A percentile compares a stretch with the other conserved stretches of the same genome.
Conservation (phyloP, 2,888 invertebrate genomes). For the Pomacea canaliculata region DNA sequence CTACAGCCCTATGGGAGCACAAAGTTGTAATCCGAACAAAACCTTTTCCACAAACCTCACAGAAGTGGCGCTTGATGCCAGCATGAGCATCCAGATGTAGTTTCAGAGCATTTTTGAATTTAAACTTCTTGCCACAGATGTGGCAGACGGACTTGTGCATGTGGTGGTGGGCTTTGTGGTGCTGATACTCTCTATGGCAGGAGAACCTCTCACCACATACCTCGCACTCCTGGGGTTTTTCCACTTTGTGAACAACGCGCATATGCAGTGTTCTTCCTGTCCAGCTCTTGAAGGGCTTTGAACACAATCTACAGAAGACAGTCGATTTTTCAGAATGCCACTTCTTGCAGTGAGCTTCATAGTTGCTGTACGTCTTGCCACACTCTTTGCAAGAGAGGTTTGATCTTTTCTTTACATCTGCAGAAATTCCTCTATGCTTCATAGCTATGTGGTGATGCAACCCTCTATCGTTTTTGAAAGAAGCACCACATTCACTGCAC, state of each 20-base stretch:
- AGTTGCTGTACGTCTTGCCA: slow-evolving; percentile 7
- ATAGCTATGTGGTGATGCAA: background rate
- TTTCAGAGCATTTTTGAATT: background rate
- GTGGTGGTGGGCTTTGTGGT: slow-evolving; percentile 11
- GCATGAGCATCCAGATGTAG: slow-evolving; percentile 7
- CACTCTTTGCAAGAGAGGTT: slow-evolving; percentile 16
- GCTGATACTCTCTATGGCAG: slow-evolving; percentile 4
- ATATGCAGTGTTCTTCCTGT: slow-evolving; percentile 18
- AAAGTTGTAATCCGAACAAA: slow-evolving; percentile 16
- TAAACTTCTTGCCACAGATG: slow-evolving; percentile 14
- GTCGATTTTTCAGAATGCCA: slow-evolving; percentile 9
- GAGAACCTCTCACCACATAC: slow-evolving; percentile 12
- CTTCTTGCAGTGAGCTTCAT: slow-evolving; percentile 4
- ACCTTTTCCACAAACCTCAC: slow-evolving; percentile 14
- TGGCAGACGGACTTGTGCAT: background rate
- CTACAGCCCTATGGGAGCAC: slow-evolving; percentile 8
- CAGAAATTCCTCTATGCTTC: background rate
- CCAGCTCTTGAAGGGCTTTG: slow-evolving; percentile 9
- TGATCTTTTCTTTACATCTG: background rate
- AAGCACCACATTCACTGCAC: no score
- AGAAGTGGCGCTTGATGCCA: slow-evolving; percentile 18
- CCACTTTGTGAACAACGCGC: slow-evolving; percentile 12
- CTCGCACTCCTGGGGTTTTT: slow-evolving; percentile 15
- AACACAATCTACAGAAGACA: background rate
- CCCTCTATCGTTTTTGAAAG: no score